Evolutionary conservation across 2,113 vertebrate species (phyloP).

Genomic region (Tenrec ecaudatus): DNA sequence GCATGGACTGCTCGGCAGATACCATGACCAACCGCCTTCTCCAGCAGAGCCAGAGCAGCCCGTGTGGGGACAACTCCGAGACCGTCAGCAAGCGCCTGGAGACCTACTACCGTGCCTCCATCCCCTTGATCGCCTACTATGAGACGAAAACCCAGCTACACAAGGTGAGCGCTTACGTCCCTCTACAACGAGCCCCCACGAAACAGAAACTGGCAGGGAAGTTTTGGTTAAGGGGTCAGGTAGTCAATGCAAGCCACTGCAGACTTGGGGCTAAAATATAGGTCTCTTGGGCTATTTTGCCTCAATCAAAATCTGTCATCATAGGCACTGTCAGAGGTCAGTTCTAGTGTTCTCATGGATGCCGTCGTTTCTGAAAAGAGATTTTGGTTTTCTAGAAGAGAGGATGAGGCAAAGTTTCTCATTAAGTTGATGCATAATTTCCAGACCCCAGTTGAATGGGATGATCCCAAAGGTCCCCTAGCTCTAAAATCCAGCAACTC

Average conservation of each 20-base stretch:
- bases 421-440: background rate
- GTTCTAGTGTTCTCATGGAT: background rate
- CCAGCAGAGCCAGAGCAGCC: conserved; percentile 78
- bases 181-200: background rate
- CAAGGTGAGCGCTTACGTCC: conserved; percentile 86
- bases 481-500: background rate
- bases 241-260: background rate
- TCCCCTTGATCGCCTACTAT: conserved; percentile 89
- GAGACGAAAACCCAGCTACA: conserved; percentile 88
- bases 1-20: conserved; percentile 92
- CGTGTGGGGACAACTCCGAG: conserved; percentile 19
- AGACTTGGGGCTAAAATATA: background rate
- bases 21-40: conserved; percentile 90
- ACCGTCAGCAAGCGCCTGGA: conserved; percentile 84
- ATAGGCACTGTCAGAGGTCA: background rate
- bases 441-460: background rate
- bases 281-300: background rate
- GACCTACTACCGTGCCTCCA: conserved; percentile 86
- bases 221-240: background rate
- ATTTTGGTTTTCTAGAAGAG: background rate
- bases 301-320: background rate
- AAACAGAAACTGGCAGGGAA: background rate
- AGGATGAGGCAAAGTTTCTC: background rate
- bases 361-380: background rate
- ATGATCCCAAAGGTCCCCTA: background rate